These are phyloP conservation scores for Molossus alvarezi DNA, from an alignment of 2,797 vertebrate genomes.

Conservation along the genomic window DNA sequence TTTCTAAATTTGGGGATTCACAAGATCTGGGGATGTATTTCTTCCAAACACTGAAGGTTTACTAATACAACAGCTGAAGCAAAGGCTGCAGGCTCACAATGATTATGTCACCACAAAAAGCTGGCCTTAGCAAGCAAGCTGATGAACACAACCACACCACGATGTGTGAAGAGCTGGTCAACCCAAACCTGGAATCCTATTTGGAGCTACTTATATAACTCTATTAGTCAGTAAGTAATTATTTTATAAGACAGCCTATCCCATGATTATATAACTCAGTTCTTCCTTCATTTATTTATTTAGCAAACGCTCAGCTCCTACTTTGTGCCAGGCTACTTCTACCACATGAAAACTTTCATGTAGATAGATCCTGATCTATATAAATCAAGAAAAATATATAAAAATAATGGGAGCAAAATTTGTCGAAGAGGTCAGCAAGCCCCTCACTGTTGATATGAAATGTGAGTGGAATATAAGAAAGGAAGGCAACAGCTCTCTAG, in stretches of 20 bases:
- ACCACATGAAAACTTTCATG: background rate
- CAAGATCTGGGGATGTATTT: background rate
- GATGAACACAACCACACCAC: fast-evolving
- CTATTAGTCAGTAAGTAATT: background rate
- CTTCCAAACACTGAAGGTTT: background rate
- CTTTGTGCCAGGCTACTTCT: too few species aligned
- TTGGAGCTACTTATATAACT: background rate
- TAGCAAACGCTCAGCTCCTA: background rate
- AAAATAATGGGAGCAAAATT: background rate
- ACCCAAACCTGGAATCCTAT: background rate
- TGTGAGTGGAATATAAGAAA: background rate
- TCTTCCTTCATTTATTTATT: background rate
- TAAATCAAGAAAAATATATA: background rate
- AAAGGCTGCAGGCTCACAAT: too few species aligned
- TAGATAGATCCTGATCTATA: too few species aligned
- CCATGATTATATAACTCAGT: background rate
- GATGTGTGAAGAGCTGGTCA: background rate
- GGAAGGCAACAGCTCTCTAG: background rate
- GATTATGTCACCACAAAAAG: background rate
- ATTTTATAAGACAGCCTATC: background rate
- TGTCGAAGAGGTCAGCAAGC: background rate
- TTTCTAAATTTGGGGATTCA: background rate
- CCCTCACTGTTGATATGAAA: background rate
- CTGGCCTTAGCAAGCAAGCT: too few species aligned
- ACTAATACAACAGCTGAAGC: background rate